Percentiles rank a stretch among this genome's conserved stretches.
These are phyloP conservation scores for Centropyge bicolor DNA, from an alignment of 2,797 vertebrate genomes.

Conservation along the genomic window DNA sequence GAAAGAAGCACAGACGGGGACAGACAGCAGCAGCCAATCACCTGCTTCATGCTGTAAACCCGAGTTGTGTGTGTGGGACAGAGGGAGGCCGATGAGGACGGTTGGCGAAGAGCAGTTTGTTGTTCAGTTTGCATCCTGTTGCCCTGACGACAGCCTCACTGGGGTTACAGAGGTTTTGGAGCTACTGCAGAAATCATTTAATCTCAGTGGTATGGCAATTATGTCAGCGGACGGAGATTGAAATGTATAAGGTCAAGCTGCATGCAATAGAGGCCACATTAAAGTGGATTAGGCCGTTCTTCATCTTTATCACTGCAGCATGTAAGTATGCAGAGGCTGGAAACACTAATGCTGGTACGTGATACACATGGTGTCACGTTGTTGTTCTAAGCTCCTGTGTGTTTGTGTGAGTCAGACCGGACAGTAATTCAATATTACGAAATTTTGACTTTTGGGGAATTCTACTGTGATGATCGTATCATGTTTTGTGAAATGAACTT, in stretches of 20 bases:
- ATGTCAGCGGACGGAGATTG: conserved; percentile 62
- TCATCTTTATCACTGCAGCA: conserved; percentile 40
- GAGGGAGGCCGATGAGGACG: conserved; percentile 42
- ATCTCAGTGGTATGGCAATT: conserved; percentile 68
- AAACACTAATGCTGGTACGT: conserved; percentile 16
- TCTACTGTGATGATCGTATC: neutral
- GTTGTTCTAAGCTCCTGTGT: conserved; percentile 40
- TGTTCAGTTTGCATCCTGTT: conserved; percentile 74
- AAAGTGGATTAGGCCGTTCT: conserved; percentile 63
- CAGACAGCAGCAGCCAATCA: conserved; percentile 16
- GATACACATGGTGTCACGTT: conserved; percentile 24
- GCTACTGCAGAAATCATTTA: conserved; percentile 67
- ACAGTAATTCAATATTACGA: neutral
- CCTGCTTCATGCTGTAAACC: conserved; percentile 39
- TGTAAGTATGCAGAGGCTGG: conserved; percentile 8
- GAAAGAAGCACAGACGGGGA: neutral
- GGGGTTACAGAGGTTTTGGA: conserved; percentile 69
- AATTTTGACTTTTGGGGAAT: neutral
- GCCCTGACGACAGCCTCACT: conserved; percentile 73
- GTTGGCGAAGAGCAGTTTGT: conserved; percentile 57
- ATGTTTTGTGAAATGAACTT: neutral
- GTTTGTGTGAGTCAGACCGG: conserved; percentile 9
- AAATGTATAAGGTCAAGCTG: conserved; percentile 54
- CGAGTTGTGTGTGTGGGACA: conserved; percentile 34
- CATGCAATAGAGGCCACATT: conserved; percentile 48